Evolutionary conservation across 2,888 invertebrate species (phyloP).

Genomic region (Caenorhabditis macrosperma): DNA sequence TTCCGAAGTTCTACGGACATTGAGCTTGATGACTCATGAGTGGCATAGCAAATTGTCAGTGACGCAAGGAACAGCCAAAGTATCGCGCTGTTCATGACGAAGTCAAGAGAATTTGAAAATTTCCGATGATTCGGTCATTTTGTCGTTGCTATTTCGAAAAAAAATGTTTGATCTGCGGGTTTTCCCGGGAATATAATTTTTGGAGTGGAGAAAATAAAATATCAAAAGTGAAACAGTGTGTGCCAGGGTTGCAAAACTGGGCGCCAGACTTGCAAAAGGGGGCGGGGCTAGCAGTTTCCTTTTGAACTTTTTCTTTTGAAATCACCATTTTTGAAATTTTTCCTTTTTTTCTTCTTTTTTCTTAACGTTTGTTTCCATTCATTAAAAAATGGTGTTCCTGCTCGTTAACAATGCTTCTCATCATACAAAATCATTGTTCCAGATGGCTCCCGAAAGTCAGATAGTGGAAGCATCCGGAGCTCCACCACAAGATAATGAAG

Average conservation of each 20-base stretch:
- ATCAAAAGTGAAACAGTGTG: neutral
- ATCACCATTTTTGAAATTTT: neutral
- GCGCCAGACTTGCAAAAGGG: neutral
- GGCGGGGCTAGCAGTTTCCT: too few relatives aligned
- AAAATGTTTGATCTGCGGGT: neutral
- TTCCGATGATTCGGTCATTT: too few relatives aligned
- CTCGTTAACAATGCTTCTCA: too few relatives aligned
- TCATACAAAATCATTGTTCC: too few relatives aligned
- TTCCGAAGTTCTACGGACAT: neutral
- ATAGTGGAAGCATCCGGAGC: too few relatives aligned
- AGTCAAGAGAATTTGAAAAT: neutral
- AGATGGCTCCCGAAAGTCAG: too few relatives aligned
- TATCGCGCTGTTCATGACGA: constrained; percentile 14
- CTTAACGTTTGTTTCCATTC: too few relatives aligned
- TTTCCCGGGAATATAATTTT: neutral
- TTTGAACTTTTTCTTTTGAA: neutral
- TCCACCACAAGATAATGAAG: too few relatives aligned
- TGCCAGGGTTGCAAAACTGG: neutral
- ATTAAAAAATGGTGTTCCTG: too few relatives aligned
- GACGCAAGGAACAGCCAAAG: neutral
- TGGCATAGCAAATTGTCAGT: neutral
- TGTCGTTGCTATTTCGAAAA: too few relatives aligned
- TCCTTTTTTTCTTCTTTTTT: too few relatives aligned
- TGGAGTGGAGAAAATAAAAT: neutral
- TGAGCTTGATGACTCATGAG: neutral